phyloP scores from a whole-genome alignment of 2,888 invertebrate species.

The Opisthograptis luteolata region DNA sequence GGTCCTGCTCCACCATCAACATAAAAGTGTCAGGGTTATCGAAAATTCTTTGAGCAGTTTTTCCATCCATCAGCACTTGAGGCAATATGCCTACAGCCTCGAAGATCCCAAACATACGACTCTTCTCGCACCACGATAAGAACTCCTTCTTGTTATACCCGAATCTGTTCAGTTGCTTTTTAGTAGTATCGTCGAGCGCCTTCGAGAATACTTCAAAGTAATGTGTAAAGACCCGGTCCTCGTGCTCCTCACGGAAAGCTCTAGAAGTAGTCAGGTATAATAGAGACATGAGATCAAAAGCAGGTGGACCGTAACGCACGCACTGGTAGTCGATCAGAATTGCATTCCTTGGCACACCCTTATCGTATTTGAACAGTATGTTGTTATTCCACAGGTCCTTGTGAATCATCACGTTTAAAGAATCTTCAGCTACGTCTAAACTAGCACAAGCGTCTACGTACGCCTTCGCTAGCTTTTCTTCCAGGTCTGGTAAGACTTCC shows the following conservation, averaged over 20 bases:
- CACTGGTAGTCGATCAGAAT: conserved; percentile 70
- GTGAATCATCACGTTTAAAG: conserved; percentile 65
- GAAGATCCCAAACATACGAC: conserved; percentile 50
- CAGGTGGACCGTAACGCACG: conserved; percentile 65
- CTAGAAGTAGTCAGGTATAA: conserved; percentile 60
- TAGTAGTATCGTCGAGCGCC: conserved; percentile 46
- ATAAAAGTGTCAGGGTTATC: conserved; percentile 53
- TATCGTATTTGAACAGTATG: conserved; percentile 64
- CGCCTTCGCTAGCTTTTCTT: conserved; percentile 43
- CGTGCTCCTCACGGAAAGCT: conserved; percentile 54
- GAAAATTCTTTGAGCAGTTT: conserved; percentile 44
- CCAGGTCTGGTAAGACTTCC: conserved; percentile 44
- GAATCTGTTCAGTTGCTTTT: conserved; percentile 44
- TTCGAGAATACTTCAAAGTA: conserved; percentile 57
- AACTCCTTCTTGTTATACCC: conserved; percentile 48
- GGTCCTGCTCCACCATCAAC: conserved; percentile 39
- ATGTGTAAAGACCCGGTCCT: conserved; percentile 48
- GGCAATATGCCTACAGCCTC: conserved; percentile 45
- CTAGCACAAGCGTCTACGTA: conserved; percentile 56
- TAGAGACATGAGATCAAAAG: conserved; percentile 64
- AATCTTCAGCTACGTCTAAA: conserved; percentile 49
- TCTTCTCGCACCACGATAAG: conserved; percentile 46
- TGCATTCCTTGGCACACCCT: conserved; percentile 52
- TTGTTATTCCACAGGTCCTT: conserved; percentile 74
- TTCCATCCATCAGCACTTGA: conserved; percentile 50